These are phyloP conservation scores for Diadumene lineata DNA, from an alignment of 92 coral and sea anemone species.

Conservation along the genomic window DNA sequence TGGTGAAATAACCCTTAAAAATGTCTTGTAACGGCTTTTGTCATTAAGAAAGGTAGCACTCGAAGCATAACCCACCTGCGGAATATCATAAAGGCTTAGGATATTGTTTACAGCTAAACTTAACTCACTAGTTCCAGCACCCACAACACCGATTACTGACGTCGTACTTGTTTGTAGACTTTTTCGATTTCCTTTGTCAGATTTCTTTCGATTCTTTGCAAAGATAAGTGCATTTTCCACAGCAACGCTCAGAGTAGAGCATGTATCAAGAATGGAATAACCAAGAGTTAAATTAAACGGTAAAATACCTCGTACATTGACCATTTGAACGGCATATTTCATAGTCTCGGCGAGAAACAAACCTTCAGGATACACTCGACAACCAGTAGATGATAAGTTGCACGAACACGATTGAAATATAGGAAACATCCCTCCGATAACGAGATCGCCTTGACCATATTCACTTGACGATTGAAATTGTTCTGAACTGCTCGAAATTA, in stretches of 20 bases:
- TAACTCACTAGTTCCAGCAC: slow-evolving; percentile 65
- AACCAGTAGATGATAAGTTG: not conserved
- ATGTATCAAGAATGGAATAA: slow-evolving; percentile 69
- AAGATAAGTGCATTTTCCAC: slow-evolving; percentile 52
- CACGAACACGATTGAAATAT: slow-evolving; percentile 19
- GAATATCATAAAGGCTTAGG: slow-evolving; percentile 48
- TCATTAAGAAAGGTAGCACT: slow-evolving; percentile 56
- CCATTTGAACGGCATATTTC: slow-evolving; percentile 65
- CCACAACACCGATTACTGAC: slow-evolving; percentile 50
- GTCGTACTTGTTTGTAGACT: not conserved
- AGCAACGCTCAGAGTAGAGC: slow-evolving; percentile 44
- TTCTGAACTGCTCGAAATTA: not conserved
- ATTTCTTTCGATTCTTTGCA: slow-evolving; percentile 15
- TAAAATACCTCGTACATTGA: slow-evolving; percentile 48
- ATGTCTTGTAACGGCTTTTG: slow-evolving; percentile 59
- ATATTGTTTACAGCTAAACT: slow-evolving; percentile 52
- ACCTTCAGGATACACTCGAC: slow-evolving; percentile 55
- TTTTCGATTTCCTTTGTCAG: not conserved
- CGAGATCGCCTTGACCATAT: slow-evolving; percentile 44
- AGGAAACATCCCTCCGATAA: slow-evolving; percentile 60
- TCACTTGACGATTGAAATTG: not conserved
- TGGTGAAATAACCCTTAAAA: slow-evolving; percentile 67
- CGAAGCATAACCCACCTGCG: slow-evolving; percentile 72
- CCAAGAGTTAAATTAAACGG: slow-evolving; percentile 62
- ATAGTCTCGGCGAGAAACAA: slow-evolving; percentile 64